A percentile compares a stretch with the other conserved stretches of the same genome.
Evolutionary conservation across 2,113 vertebrate genomes (phyloP).

Genomic region (Calonectris borealis): DNA sequence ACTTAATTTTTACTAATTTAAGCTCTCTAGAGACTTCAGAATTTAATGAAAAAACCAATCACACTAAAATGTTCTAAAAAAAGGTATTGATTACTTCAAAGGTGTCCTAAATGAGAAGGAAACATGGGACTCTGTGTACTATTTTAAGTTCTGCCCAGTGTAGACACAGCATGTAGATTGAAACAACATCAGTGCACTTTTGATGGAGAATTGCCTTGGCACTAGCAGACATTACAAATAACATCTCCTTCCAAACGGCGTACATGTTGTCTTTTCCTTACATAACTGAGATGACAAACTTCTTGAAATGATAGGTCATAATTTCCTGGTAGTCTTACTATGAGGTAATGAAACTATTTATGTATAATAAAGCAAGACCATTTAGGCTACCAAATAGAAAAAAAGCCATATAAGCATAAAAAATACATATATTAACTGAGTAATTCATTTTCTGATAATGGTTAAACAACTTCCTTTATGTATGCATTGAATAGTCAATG

Average conservation of each 20-base stretch:
- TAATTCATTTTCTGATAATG: neutral
- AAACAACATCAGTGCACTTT: neutral
- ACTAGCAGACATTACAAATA: neutral
- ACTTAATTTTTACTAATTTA: neutral
- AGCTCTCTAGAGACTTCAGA: neutral
- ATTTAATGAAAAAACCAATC: neutral
- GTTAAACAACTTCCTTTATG: neutral
- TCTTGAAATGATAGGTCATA: neutral
- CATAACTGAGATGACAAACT: slow-evolving; percentile 5
- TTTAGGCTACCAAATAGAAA: neutral
- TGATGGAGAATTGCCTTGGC: neutral
- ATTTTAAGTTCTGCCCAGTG: neutral
- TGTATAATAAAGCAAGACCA: neutral
- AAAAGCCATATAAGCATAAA: neutral
- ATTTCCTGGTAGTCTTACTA: neutral
- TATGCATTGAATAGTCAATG: neutral
- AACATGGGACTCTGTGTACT: neutral
- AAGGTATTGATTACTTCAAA: neutral
- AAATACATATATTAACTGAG: neutral
- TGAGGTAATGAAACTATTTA: neutral
- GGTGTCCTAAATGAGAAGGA: neutral
- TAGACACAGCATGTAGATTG: neutral
- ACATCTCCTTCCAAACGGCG: neutral
- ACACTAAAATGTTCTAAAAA: neutral
- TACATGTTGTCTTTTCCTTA: neutral